phyloP scores from a whole-genome alignment of 2,888 invertebrate species.

The Petrolisthes cinctipes region DNA sequence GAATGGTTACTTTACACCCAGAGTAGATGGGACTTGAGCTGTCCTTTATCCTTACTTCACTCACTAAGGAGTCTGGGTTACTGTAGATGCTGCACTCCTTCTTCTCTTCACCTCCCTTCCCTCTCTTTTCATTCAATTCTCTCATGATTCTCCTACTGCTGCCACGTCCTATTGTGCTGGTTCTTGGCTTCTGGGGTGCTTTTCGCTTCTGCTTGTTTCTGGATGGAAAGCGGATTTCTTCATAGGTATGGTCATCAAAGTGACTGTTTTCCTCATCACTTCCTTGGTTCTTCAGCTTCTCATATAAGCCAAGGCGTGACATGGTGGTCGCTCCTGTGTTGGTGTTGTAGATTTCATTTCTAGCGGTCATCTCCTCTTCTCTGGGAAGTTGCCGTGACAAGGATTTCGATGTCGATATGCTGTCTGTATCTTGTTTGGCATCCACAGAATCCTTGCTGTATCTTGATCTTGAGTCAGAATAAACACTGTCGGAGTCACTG shows the following conservation, averaged over 20 bases:
- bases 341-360: conserved; percentile 65
- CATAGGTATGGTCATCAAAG: conserved; percentile 43
- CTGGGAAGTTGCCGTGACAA: conserved; percentile 51
- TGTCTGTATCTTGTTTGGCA: not conserved
- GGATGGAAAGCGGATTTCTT: conserved; percentile 47
- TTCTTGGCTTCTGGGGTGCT: conserved; percentile 32
- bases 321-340: conserved; percentile 64
- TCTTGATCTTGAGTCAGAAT: conserved; percentile 47
- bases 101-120: conserved; percentile 1
- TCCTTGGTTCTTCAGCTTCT: conserved; percentile 1
- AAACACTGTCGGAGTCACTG: conserved; percentile 58
- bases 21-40: conserved; percentile 49
- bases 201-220: conserved; percentile 32
- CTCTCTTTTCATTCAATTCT: not conserved
- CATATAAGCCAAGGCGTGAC: conserved; percentile 34
- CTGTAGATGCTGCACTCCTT: conserved; percentile 30
- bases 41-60: conserved; percentile 46
- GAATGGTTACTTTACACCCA: conserved; percentile 56
- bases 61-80: conserved; percentile 44
- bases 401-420: conserved; percentile 18
- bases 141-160: not conserved
- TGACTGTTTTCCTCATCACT: not conserved
- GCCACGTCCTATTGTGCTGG: not conserved
- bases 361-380: conserved; percentile 61
- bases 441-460: conserved; percentile 26